These are phyloP conservation scores for Salvator merianae DNA, from an alignment of 2,113 vertebrate species.

Conservation along the genomic window DNA sequence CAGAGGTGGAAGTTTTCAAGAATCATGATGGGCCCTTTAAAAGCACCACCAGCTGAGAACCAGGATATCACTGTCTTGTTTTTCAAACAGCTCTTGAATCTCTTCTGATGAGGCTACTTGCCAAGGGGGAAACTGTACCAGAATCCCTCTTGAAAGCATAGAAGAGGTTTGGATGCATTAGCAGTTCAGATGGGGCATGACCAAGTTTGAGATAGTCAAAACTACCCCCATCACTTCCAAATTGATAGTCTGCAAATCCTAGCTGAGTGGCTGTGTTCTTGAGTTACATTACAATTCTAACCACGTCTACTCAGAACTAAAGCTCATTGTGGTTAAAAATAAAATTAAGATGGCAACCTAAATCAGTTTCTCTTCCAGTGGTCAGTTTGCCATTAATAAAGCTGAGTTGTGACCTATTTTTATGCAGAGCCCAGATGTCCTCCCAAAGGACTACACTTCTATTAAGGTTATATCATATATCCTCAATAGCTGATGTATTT, in stretches of 20 bases:
- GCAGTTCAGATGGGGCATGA: background rate
- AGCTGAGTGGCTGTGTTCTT: background rate
- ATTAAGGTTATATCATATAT: conserved; percentile 1
- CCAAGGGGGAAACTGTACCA: background rate
- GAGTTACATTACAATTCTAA: background rate
- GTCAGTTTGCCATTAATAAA: background rate
- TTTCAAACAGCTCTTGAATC: background rate
- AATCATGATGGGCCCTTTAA: background rate
- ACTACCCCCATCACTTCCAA: background rate
- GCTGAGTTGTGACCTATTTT: background rate
- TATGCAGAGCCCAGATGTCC: conserved; percentile 7
- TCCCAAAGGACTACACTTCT: background rate
- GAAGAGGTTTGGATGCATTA: background rate
- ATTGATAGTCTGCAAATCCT: background rate
- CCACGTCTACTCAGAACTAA: too few species aligned
- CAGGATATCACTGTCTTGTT: background rate
- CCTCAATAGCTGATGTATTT: background rate
- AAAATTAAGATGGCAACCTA: background rate
- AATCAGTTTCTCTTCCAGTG: background rate
- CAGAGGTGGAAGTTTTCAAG: background rate
- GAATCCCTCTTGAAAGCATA: background rate
- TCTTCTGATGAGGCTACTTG: background rate
- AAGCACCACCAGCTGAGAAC: background rate
- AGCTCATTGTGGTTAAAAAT: too few species aligned
- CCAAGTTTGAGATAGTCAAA: background rate